Conservation (phyloP, 2,797 vertebrate species). For the Phylloscopus collybita region DNA sequence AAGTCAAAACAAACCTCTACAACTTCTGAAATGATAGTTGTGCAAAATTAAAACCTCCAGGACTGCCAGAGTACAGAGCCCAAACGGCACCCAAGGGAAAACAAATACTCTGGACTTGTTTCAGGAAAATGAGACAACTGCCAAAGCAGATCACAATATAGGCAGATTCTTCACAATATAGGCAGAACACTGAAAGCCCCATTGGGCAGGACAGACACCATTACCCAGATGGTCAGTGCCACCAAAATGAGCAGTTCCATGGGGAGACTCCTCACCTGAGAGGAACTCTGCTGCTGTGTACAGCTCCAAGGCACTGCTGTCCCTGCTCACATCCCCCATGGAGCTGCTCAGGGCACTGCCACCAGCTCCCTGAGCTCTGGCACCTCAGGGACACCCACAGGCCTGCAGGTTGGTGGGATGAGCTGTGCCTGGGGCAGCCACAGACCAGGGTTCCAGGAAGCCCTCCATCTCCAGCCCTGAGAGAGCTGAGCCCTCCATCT, state of each 20-base stretch:
- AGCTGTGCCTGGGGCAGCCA: neutral
- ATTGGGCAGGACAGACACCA: neutral
- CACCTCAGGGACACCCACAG: neutral
- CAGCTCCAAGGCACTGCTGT: neutral
- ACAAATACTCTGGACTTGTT: neutral
- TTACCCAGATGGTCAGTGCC: neutral
- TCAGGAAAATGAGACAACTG: neutral
- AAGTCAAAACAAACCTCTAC: constrained; percentile 35
- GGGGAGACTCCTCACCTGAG: neutral
- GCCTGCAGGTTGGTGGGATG: neutral
- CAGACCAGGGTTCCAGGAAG: accelerated
- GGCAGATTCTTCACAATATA: accelerated
- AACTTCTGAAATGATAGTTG: neutral
- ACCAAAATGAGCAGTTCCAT: neutral
- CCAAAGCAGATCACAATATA: neutral
- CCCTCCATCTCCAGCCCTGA: neutral
- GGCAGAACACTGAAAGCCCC: neutral
- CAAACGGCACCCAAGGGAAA: neutral
- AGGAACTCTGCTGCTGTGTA: neutral
- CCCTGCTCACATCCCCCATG: neutral
- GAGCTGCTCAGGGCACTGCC: neutral
- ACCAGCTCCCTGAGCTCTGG: neutral
- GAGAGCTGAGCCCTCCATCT: no score
- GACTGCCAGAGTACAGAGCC: neutral
- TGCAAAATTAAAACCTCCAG: constrained; percentile 26